Conservation (phyloP, 2,888 invertebrate species). For the Eilema sororculum region DNA sequence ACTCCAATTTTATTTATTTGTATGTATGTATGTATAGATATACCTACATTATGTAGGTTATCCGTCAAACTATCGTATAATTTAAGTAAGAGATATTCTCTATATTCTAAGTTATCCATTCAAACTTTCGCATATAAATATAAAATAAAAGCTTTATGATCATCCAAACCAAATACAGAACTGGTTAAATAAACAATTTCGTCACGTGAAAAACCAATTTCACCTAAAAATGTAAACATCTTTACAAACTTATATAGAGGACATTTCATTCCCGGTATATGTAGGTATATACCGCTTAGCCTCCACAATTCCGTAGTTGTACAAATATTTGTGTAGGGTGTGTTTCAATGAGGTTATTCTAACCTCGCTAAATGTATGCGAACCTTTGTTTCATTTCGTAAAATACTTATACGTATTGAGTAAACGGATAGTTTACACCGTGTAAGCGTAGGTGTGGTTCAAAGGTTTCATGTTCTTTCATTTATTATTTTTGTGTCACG, state of each 20-base stretch:
- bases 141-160: background rate
- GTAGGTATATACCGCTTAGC: constrained; percentile 22
- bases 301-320: constrained; percentile 25
- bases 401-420: constrained; percentile 24
- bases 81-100: no score
- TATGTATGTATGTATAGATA: no score
- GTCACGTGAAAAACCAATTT: background rate
- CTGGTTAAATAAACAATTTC: constrained; percentile 5
- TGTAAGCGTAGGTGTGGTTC: background rate
- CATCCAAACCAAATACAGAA: background rate
- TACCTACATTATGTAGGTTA: no score
- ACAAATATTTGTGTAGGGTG: constrained; percentile 48
- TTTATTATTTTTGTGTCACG: background rate
- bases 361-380: constrained; percentile 36
- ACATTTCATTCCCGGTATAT: constrained; percentile 19
- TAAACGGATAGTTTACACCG: constrained; percentile 16
- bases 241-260: constrained; percentile 18
- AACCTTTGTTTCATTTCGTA: constrained; percentile 22
- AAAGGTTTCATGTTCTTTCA: background rate
- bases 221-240: background rate
- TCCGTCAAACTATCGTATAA: no score
- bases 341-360: constrained; percentile 34
- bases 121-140: no score
- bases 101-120: no score
- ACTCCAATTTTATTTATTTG: no score